These are phyloP conservation scores for Reticulitermes lucifugus DNA, from an alignment of 2,888 invertebrate genomes.

Conservation along the genomic window DNA sequence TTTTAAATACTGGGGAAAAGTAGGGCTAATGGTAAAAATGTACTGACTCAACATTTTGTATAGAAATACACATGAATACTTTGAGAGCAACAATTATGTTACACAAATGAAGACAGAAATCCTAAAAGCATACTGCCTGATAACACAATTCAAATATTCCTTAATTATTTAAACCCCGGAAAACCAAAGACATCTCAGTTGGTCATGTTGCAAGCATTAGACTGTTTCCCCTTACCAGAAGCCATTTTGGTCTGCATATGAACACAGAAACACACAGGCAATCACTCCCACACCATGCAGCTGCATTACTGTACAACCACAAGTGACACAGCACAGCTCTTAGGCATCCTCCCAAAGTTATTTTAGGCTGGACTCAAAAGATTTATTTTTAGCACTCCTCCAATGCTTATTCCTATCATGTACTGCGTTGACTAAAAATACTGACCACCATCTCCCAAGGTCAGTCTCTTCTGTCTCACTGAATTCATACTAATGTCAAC, in stretches of 20 bases:
- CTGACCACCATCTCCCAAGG: neutral
- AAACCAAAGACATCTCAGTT: too few relatives aligned
- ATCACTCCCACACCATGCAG: neutral
- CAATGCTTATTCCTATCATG: neutral
- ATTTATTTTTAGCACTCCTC: constrained; percentile 23
- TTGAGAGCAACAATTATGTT: too few relatives aligned
- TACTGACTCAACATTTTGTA: too few relatives aligned
- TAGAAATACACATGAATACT: too few relatives aligned
- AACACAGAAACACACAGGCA: neutral
- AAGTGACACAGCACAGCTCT: constrained; percentile 13
- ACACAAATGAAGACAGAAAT: too few relatives aligned
- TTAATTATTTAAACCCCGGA: too few relatives aligned
- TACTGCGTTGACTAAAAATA: constrained; percentile 11
- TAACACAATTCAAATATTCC: too few relatives aligned
- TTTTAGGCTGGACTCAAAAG: constrained; percentile 33
- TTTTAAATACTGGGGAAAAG: too few relatives aligned
- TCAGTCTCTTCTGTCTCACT: neutral
- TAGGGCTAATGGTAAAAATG: too few relatives aligned
- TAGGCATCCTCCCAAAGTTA: constrained; percentile 27
- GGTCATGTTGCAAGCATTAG: too few relatives aligned
- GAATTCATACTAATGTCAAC: too few relatives aligned
- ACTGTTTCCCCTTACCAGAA: constrained; percentile 10
- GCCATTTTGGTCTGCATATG: neutral
- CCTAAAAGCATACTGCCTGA: too few relatives aligned
- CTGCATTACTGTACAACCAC: neutral